These are phyloP conservation scores for Ptychodera flava DNA, from an alignment of 35 echinoderm and acorn worm species.

Conservation along the genomic window DNA sequence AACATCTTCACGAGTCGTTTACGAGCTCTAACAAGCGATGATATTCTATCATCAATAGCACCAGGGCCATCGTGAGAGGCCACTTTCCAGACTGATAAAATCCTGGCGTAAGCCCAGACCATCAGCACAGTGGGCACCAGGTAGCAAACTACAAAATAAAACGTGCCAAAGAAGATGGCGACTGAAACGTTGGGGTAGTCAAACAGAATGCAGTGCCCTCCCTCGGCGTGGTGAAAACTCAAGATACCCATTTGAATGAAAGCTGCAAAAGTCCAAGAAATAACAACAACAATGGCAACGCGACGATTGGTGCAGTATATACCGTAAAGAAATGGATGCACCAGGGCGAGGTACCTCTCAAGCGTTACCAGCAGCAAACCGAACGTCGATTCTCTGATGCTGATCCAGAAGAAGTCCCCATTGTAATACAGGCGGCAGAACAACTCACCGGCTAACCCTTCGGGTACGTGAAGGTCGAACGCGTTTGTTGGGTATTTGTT, in stretches of 20 bases:
- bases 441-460: conserved; percentile 44
- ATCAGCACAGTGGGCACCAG: conserved; percentile 88
- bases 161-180: conserved; percentile 39
- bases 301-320: conserved; percentile 58
- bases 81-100: conserved; percentile 35
- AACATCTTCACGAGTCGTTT: conserved; percentile 73
- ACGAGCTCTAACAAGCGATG: too few species aligned
- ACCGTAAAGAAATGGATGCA: conserved; percentile 75
- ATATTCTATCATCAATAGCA: too few species aligned
- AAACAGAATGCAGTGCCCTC: conserved; percentile 17
- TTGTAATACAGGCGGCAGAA: conserved; percentile 64
- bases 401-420: conserved; percentile 79
- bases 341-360: conserved; percentile 80
- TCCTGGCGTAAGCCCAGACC: conserved; percentile 72
- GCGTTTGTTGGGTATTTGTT: not conserved
- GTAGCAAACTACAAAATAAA: conserved; percentile 74
- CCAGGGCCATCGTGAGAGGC: too few species aligned
- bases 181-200: conserved; percentile 34
- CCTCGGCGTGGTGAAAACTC: not conserved
- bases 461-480: conserved; percentile 15
- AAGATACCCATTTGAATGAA: conserved; percentile 49
- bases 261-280: conserved; percentile 57
- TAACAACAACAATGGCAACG: conserved; percentile 34
- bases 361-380: conserved; percentile 76
- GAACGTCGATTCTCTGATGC: conserved; percentile 86